Percentiles rank a stretch among this genome's conserved stretches.
Evolutionary conservation across 2,888 invertebrate species (phyloP).

Genomic region (Hemicrepidius hirtus): DNA sequence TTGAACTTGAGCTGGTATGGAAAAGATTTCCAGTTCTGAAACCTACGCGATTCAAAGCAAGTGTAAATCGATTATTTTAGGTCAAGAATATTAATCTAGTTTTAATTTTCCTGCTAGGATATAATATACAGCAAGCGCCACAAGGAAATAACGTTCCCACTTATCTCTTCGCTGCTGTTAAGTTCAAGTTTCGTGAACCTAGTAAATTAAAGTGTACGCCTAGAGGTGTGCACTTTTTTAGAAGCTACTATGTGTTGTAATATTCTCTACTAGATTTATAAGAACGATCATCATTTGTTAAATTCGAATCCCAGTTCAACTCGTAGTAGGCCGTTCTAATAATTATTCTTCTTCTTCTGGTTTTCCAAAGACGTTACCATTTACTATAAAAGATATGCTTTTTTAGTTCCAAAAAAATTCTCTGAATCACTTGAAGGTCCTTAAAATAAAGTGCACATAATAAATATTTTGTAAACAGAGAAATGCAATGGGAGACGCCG

Average conservation of each 20-base stretch:
- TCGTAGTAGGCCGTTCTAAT: background rate
- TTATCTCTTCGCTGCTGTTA: conserved; percentile 6
- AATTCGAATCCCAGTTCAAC: background rate
- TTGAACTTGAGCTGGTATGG: background rate
- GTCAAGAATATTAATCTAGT: conserved; percentile 30
- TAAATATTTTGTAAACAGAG: conserved; percentile 37
- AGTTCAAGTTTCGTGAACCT: conserved; percentile 15
- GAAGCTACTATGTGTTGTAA: conserved; percentile 15
- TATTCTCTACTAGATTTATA: background rate
- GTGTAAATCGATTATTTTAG: conserved; percentile 26
- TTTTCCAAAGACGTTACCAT: too few species aligned
- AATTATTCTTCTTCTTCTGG: too few species aligned
- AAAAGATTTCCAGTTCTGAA: background rate
- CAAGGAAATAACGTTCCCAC: conserved; percentile 19
- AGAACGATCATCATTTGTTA: background rate
- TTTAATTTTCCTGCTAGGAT: conserved; percentile 13
- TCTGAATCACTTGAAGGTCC: background rate
- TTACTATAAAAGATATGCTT: too few species aligned
- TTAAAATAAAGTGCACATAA: conserved; percentile 19
- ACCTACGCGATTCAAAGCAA: background rate
- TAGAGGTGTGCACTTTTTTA: conserved; percentile 21
- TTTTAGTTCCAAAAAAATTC: too few species aligned
- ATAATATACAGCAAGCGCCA: conserved; percentile 16
- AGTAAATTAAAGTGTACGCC: conserved; percentile 27
- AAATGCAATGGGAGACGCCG: conserved; percentile 40